Conservation (phyloP, 2,113 vertebrate genomes). For the Dipodomys ordii region DNA sequence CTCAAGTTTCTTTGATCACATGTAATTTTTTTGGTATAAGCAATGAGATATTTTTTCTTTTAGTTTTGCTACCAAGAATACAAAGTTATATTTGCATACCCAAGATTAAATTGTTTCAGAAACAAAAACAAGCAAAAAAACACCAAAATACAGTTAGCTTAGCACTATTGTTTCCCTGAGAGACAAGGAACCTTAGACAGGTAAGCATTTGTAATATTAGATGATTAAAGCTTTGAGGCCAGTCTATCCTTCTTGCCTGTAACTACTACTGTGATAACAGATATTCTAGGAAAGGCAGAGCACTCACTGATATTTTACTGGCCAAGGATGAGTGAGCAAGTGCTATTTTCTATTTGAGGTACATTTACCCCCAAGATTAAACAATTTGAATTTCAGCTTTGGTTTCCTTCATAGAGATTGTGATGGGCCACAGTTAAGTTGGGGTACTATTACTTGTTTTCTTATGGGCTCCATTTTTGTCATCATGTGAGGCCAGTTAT, state of each 20-base stretch:
- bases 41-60: background rate
- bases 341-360: conserved; percentile 14
- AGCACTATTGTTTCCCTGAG: background rate
- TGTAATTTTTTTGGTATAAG: conserved; percentile 29
- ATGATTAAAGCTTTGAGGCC: background rate
- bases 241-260: background rate
- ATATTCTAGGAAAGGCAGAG: background rate
- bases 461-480: background rate
- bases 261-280: background rate
- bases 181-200: background rate
- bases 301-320: background rate
- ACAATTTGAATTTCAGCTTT: conserved; percentile 10
- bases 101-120: conserved; percentile 35
- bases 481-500: background rate
- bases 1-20: conserved; percentile 10
- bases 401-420: background rate
- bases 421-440: background rate
- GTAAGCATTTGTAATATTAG: conserved; percentile 15
- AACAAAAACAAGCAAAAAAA: conserved; percentile 12
- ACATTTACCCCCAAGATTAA: conserved; percentile 30
- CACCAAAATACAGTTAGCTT: background rate
- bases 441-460: background rate
- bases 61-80: background rate
- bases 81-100: conserved; percentile 2
- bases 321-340: background rate